Conservation (phyloP, 2,797 vertebrate species). For the Phataginus tetradactyla region DNA sequence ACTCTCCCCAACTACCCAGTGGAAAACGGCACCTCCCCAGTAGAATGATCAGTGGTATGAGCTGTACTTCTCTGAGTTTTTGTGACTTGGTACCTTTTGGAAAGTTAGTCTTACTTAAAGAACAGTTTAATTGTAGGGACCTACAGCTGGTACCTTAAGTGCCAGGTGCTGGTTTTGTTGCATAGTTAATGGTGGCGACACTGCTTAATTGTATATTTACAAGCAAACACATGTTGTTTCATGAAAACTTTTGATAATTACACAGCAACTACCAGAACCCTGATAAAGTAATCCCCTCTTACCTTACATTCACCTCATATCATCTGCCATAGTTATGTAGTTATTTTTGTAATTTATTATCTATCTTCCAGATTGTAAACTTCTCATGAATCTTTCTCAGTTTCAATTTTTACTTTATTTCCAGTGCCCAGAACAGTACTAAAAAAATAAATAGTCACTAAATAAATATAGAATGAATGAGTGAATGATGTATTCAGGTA, state of each 20-base stretch:
- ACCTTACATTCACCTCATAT: neutral
- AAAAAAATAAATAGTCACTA: neutral
- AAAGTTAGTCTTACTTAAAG: constrained; percentile 64
- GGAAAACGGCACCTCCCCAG: neutral
- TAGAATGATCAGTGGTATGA: neutral
- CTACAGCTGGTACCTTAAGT: constrained; percentile 78
- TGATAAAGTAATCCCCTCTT: constrained; percentile 56
- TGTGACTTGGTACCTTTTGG: neutral
- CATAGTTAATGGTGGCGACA: constrained; percentile 60
- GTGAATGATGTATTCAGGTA: neutral
- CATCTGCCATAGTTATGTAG: neutral
- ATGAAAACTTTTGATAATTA: constrained; percentile 83
- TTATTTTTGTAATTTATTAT: neutral
- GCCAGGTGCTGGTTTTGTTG: constrained; percentile 73
- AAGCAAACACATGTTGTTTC: constrained; percentile 83
- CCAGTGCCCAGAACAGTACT: neutral
- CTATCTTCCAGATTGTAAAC: neutral
- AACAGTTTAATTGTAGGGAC: constrained; percentile 71
- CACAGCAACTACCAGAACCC: constrained; percentile 77
- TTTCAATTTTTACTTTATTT: neutral
- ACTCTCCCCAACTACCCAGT: neutral
- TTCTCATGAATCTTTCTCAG: neutral
- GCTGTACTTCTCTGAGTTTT: neutral
- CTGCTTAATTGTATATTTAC: constrained; percentile 80
- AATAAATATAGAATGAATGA: neutral